phyloP scores from a whole-genome alignment of 2,888 invertebrate genomes.

The Cenopis cana region DNA sequence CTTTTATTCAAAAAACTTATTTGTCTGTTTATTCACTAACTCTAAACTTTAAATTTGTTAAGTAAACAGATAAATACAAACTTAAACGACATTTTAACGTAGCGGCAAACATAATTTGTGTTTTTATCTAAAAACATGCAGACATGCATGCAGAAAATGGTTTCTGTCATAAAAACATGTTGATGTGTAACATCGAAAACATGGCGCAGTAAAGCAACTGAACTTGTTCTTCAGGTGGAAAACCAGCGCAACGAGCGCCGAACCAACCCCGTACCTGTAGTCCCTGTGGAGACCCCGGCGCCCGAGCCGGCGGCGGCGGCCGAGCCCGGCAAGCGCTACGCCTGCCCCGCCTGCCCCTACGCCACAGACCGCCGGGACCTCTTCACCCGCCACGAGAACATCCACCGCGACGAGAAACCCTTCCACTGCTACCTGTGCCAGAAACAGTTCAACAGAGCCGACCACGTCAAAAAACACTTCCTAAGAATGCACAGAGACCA shows the following conservation, averaged over 20 bases:
- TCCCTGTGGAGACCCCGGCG: slow-evolving; percentile 40
- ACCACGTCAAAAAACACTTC: slow-evolving; percentile 97
- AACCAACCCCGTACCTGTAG: slow-evolving; percentile 48
- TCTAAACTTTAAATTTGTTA: too few relatives aligned
- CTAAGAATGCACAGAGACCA: slow-evolving; percentile 96
- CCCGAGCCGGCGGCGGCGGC: slow-evolving; percentile 47
- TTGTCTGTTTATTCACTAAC: too few relatives aligned
- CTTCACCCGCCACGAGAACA: slow-evolving; percentile 96
- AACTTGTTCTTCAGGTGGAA: slow-evolving; percentile 24
- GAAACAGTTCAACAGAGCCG: slow-evolving; percentile 96
- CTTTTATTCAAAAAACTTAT: too few relatives aligned
- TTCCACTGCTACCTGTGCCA: slow-evolving; percentile 97
- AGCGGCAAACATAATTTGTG: too few relatives aligned
- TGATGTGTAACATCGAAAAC: too few relatives aligned
- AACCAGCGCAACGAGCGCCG: slow-evolving; percentile 64
- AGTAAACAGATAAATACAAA: too few relatives aligned
- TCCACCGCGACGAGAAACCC: slow-evolving; percentile 96
- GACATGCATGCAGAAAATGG: too few relatives aligned
- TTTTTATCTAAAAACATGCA: too few relatives aligned
- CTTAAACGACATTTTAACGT: too few relatives aligned
- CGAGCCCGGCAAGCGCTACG: slow-evolving; percentile 88
- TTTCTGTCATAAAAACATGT: too few relatives aligned
- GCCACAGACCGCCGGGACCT: slow-evolving; percentile 96
- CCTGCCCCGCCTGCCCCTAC: slow-evolving; percentile 95
- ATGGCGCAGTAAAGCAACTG: too few relatives aligned